Conservation (phyloP, 2,797 vertebrate genomes). For the Hyperoplus immaculatus region DNA sequence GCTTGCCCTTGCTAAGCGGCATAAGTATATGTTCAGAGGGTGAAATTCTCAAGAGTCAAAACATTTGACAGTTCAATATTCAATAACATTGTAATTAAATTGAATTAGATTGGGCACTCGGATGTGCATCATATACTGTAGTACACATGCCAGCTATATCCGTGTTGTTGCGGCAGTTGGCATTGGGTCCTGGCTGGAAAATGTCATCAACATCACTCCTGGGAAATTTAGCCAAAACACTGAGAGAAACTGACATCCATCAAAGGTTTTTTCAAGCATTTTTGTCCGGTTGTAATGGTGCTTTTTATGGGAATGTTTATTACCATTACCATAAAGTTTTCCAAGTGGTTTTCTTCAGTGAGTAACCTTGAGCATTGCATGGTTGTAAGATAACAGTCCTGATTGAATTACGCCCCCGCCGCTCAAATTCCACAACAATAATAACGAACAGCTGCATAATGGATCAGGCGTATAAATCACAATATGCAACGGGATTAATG, state of each 20-base stretch:
- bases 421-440: constrained; percentile 42
- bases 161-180: constrained; percentile 29
- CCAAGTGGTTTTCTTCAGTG: constrained; percentile 8
- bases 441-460: constrained; percentile 69
- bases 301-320: not conserved
- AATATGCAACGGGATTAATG: constrained; percentile 62
- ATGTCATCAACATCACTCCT: constrained; percentile 18
- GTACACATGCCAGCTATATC: constrained; percentile 18
- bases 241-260: constrained; percentile 25
- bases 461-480: constrained; percentile 55
- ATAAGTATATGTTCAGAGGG: not conserved
- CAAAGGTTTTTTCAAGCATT: not conserved
- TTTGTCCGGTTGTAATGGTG: not conserved
- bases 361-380: constrained; percentile 55
- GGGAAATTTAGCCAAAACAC: constrained; percentile 46
- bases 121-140: constrained; percentile 17
- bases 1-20: constrained; percentile 30
- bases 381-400: constrained; percentile 35
- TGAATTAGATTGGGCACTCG: constrained; percentile 44
- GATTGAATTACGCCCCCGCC: constrained; percentile 57
- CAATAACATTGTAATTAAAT: constrained; percentile 34
- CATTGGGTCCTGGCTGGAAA: constrained; percentile 26
- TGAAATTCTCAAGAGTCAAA: constrained; percentile 8
- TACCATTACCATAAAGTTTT: not conserved
- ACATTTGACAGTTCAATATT: constrained; percentile 7